Conservation (phyloP, 2,888 invertebrate species). For the Tubulanus polymorphus region DNA sequence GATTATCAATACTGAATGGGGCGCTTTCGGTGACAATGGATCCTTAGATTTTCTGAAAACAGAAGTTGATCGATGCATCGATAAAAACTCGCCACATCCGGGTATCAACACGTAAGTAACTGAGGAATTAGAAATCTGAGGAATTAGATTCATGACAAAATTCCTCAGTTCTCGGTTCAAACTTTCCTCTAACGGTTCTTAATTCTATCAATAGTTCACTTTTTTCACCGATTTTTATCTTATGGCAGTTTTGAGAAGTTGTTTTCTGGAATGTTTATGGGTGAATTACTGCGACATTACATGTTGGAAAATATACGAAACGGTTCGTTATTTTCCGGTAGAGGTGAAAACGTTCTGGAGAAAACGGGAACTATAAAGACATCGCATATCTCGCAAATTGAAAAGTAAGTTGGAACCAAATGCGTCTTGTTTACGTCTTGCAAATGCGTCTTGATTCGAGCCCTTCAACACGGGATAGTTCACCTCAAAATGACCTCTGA, state of each 20-base stretch:
- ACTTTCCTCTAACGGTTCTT: too few relatives aligned
- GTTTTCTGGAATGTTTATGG: conserved; percentile 75
- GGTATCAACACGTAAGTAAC: conserved; percentile 73
- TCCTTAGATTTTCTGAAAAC: conserved; percentile 72
- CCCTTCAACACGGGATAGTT: too few relatives aligned
- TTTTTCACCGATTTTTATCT: too few relatives aligned
- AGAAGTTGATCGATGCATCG: conserved; percentile 68
- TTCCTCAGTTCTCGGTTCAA: too few relatives aligned
- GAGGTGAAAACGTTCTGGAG: conserved; percentile 44
- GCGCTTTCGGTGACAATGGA: conserved; percentile 79
- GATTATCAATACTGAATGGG: conserved; percentile 77
- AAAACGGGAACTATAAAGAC: conserved; percentile 62
- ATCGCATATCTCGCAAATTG: conserved; percentile 67
- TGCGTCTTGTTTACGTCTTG: too few relatives aligned
- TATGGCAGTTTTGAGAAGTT: conserved; percentile 73
- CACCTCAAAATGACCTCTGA: too few relatives aligned
- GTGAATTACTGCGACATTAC: conserved; percentile 66
- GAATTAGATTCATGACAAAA: too few relatives aligned
- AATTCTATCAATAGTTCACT: too few relatives aligned
- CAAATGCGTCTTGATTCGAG: too few relatives aligned
- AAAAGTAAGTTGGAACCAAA: conserved; percentile 66
- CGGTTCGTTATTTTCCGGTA: conserved; percentile 60
- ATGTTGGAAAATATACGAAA: conserved; percentile 62
- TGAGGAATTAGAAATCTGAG: too few relatives aligned
- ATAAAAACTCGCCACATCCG: conserved; percentile 66